These are phyloP conservation scores for Morbakka virulenta DNA, from an alignment of 30 jellyfish, hydroid and myxozoan genomes.

Conservation along the genomic window DNA sequence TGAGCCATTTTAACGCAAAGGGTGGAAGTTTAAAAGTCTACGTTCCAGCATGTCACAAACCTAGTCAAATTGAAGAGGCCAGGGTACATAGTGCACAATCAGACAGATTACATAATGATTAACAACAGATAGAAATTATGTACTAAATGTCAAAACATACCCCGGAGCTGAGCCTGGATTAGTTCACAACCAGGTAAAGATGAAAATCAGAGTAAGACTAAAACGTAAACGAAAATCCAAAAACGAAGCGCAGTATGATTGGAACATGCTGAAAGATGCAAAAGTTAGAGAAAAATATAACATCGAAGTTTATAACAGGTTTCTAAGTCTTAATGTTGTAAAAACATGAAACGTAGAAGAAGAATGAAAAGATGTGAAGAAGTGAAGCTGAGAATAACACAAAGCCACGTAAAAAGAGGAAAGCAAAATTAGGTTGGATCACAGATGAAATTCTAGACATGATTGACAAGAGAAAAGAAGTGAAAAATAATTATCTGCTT, in stretches of 20 bases:
- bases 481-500: no score
- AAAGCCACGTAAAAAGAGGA: no score
- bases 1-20: no score
- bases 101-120: slow-evolving; percentile 19
- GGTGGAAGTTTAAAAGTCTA: no score
- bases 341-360: slow-evolving; percentile 1
- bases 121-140: slow-evolving; percentile 1
- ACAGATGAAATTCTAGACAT: no score
- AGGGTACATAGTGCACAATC: slow-evolving; percentile 14
- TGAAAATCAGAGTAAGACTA: slow-evolving; percentile 21
- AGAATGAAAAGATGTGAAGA: slow-evolving; percentile 28
- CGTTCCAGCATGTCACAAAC: neutral
- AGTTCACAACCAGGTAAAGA: slow-evolving; percentile 16
- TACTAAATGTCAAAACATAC: neutral
- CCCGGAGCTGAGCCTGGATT: slow-evolving; percentile 21
- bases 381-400: no score
- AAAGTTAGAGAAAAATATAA: slow-evolving; percentile 11
- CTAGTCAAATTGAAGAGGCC: slow-evolving; percentile 14
- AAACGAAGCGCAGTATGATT: slow-evolving; percentile 4
- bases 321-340: slow-evolving; percentile 3
- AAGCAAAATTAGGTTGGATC: no score
- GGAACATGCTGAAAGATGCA: slow-evolving; percentile 16
- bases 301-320: slow-evolving; percentile 9
- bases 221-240: slow-evolving; percentile 21
- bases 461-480: no score